Conservation (phyloP, 2,888 invertebrate genomes). For the Terebella lapidaria region DNA sequence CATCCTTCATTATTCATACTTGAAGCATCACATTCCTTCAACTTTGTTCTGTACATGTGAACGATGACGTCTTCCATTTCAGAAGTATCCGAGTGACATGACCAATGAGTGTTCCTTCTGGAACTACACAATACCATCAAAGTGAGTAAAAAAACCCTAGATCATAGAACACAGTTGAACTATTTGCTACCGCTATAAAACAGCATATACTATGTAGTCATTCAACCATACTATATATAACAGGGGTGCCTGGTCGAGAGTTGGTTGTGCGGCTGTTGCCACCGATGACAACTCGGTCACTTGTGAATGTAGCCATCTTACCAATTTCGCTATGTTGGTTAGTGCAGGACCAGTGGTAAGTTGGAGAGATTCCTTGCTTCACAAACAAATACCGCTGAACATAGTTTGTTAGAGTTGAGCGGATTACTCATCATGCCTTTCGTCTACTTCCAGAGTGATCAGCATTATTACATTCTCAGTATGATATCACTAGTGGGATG, state of each 20-base stretch:
- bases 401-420: too few species aligned
- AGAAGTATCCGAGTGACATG: neutral
- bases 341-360: slow-evolving; percentile 14
- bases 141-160: neutral
- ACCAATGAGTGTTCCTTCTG: neutral
- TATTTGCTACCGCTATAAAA: too few species aligned
- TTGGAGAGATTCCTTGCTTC: too few species aligned
- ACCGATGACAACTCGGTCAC: neutral
- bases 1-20: too few species aligned
- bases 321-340: slow-evolving; percentile 21
- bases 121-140: neutral
- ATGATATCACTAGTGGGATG: slow-evolving; percentile 28
- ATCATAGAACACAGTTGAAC: too few species aligned
- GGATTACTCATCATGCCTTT: too few species aligned
- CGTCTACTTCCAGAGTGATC: neutral
- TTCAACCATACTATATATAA: too few species aligned
- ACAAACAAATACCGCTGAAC: too few species aligned
- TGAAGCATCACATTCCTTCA: neutral
- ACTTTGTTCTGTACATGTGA: neutral
- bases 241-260: neutral
- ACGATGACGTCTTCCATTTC: neutral
- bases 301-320: slow-evolving; percentile 19
- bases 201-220: too few species aligned
- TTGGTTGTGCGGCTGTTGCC: neutral
- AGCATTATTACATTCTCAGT: slow-evolving; percentile 13